Conservation (phyloP, 2,888 invertebrate genomes). For the Synanthedon andrenaeformis region DNA sequence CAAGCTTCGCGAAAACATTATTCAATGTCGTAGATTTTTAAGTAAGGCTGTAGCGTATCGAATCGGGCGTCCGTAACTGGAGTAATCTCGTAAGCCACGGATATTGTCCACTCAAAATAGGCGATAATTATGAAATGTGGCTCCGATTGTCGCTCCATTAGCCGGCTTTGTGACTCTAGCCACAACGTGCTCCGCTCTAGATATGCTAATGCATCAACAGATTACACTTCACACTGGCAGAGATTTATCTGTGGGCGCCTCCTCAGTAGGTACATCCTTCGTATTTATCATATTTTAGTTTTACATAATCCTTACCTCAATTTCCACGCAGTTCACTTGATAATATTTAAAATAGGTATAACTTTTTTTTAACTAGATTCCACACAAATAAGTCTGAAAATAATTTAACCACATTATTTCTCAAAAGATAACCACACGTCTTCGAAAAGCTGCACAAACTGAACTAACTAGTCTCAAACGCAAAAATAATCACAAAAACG, state of each 20-base stretch:
- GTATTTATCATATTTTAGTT: not conserved
- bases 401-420: too few relatives aligned
- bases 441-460: too few relatives aligned
- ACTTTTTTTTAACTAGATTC: too few relatives aligned
- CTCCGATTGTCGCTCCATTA: constrained; percentile 62
- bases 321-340: not conserved
- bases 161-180: constrained; percentile 42
- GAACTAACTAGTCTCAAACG: too few relatives aligned
- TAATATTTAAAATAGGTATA: too few relatives aligned
- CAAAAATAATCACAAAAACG: too few relatives aligned
- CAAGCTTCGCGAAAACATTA: not conserved
- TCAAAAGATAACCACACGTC: too few relatives aligned
- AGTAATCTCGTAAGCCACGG: constrained; percentile 34
- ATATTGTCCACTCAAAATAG: constrained; percentile 64
- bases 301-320: not conserved
- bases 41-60: constrained; percentile 12
- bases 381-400: too few relatives aligned
- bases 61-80: constrained; percentile 25
- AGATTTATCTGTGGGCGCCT: constrained; percentile 7
- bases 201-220: constrained; percentile 43
- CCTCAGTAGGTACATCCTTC: not conserved
- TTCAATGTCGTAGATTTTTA: not conserved
- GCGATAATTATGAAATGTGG: constrained; percentile 66
- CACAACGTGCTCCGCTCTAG: constrained; percentile 36
- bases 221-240: constrained; percentile 1